phyloP scores from a whole-genome alignment of 2,113 vertebrate species.

The Amazona guildingii region DNA sequence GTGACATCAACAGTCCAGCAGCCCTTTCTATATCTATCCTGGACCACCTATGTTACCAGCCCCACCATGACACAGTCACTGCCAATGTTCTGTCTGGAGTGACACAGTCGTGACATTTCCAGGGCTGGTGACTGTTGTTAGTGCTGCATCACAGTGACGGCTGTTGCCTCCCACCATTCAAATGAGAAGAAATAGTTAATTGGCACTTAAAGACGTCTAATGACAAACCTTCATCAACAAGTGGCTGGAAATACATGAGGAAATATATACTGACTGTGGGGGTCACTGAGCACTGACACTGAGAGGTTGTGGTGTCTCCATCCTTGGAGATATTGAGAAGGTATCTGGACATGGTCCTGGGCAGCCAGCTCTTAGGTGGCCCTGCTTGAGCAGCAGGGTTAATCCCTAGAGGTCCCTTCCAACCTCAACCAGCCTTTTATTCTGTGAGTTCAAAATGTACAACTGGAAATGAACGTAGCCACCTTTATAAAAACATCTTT shows the following conservation, averaged over 20 bases:
- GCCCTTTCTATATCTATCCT: rapidly evolving
- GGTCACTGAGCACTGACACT: not conserved
- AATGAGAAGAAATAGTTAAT: not conserved
- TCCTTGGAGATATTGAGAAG: not conserved
- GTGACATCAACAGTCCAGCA: not conserved
- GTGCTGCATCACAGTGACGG: not conserved
- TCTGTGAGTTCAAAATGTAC: not conserved
- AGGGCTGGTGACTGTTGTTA: not conserved
- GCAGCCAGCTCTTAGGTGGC: not conserved
- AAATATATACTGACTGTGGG: not conserved
- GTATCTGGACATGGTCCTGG: not conserved
- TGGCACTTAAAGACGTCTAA: not conserved
- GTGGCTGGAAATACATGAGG: not conserved
- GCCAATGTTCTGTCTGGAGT: not conserved
- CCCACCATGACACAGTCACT: not conserved
- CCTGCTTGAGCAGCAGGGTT: not conserved
- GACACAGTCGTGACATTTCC: not conserved
- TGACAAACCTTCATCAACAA: not conserved
- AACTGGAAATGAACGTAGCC: not conserved
- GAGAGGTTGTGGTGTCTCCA: not conserved
- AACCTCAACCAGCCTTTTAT: not conserved
- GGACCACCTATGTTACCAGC: not conserved
- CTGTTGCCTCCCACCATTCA: not conserved
- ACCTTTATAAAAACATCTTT: not conserved
- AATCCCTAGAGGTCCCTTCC: not conserved